These are phyloP conservation scores for Notiomystis cincta DNA, from an alignment of 2,113 vertebrate genomes.

Conservation along the genomic window DNA sequence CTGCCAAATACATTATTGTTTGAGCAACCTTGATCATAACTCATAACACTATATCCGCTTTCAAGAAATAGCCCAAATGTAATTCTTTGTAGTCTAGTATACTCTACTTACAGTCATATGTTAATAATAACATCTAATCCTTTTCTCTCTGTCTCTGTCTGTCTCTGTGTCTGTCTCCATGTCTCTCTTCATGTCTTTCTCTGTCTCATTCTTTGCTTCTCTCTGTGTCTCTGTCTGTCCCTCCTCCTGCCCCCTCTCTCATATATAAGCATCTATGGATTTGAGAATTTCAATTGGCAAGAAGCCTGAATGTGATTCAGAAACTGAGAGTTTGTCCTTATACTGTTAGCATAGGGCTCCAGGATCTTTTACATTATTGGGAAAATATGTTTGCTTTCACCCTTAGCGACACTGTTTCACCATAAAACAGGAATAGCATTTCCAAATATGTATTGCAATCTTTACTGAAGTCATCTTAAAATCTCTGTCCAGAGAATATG, in stretches of 20 bases:
- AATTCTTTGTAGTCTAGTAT: neutral
- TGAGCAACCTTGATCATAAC: neutral
- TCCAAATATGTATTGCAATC: neutral
- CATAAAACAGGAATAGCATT: neutral
- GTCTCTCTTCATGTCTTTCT: neutral
- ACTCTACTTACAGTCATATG: neutral
- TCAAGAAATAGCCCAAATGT: neutral
- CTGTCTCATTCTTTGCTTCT: neutral
- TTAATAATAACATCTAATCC: neutral
- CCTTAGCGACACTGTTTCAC: neutral
- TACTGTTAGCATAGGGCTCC: neutral
- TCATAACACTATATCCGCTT: neutral
- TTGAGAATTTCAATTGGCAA: neutral
- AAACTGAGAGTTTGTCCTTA: neutral
- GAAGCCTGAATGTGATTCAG: neutral
- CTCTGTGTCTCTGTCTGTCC: neutral
- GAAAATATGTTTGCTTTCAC: neutral
- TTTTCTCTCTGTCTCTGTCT: neutral
- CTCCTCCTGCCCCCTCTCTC: rapidly evolving
- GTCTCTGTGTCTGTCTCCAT: neutral
- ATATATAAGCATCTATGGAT: neutral
- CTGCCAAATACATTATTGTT: neutral
- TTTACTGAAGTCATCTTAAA: neutral
- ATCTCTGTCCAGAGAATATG: neutral
- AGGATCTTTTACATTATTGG: neutral